Evolutionary conservation across 2,113 vertebrate species (phyloP).

Genomic region (Psophia crepitans): DNA sequence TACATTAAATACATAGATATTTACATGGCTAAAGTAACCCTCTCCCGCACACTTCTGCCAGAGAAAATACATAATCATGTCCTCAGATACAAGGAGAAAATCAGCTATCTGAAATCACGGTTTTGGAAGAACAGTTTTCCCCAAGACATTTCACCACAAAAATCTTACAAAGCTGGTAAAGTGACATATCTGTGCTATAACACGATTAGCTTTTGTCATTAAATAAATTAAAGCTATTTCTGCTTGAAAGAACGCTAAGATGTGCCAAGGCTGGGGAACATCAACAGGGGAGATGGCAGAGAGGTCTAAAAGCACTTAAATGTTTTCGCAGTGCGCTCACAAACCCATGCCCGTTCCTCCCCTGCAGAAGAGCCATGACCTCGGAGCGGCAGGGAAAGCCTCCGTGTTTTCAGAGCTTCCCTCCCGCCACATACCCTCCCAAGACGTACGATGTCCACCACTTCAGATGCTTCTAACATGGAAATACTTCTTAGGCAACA

Average conservation of each 20-base stretch:
- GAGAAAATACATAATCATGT: not conserved
- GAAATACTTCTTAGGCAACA: not conserved
- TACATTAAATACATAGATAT: not conserved
- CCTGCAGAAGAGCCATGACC: not conserved
- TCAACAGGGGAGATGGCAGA: not conserved
- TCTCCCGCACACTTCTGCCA: not conserved
- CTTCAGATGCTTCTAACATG: not conserved
- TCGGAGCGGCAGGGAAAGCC: accelerated
- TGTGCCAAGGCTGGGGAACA: not conserved
- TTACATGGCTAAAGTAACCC: not conserved
- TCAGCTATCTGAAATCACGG: not conserved
- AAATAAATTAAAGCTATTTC: slow-evolving; percentile 25
- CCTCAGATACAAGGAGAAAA: not conserved
- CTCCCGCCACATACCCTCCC: not conserved
- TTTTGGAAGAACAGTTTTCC: not conserved
- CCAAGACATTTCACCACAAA: not conserved
- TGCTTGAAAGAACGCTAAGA: not conserved
- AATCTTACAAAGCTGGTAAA: slow-evolving; percentile 1
- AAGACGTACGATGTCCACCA: not conserved
- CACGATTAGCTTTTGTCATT: slow-evolving; percentile 14
- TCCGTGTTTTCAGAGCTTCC: not conserved
- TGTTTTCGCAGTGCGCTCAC: not conserved
- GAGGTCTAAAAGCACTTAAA: not conserved
- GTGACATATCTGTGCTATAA: not conserved
- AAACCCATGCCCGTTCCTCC: accelerated